A percentile compares a stretch with the other conserved stretches of the same genome.
Conservation (phyloP, 35 echinoderm and acorn worm genomes). For the Acanthaster planci region DNA sequence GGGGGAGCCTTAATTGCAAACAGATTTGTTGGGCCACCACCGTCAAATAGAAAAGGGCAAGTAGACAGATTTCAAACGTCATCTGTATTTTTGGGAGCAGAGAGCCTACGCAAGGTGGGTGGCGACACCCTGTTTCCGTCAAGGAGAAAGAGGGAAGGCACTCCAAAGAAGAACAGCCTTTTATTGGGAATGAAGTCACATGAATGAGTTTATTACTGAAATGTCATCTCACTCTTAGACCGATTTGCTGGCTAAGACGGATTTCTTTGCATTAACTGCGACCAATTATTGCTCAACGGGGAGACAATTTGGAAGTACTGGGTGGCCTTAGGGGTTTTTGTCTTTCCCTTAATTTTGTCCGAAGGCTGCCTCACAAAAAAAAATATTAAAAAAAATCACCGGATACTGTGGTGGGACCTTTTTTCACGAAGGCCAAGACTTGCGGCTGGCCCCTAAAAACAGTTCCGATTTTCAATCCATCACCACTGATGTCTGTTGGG, state of each 20-base stretch:
- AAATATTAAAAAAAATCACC: neutral
- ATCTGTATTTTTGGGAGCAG: neutral
- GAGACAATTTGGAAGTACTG: conserved; percentile 1
- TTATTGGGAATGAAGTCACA: neutral
- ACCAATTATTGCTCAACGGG: neutral
- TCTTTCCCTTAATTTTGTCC: neutral
- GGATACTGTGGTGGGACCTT: neutral
- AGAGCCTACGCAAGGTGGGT: neutral
- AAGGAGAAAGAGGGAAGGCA: neutral
- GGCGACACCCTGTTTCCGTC: conserved; percentile 3
- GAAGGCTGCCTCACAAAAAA: neutral
- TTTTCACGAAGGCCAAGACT: too few species aligned
- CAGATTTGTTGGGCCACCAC: conserved; percentile 8
- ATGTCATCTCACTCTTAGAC: neutral
- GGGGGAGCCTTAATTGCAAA: conserved; percentile 2
- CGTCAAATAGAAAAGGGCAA: conserved; percentile 1
- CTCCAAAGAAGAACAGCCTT: neutral
- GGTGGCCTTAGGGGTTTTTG: neutral
- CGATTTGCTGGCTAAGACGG: too few species aligned
- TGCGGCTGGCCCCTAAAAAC: neutral
- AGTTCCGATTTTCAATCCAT: conserved; percentile 3
- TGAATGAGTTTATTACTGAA: neutral
- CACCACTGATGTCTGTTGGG: neutral
- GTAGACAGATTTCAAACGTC: neutral
- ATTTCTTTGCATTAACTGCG: too few species aligned